Evolutionary conservation across 2,888 invertebrate species (phyloP).

Genomic region (Chironomus tentans): DNA sequence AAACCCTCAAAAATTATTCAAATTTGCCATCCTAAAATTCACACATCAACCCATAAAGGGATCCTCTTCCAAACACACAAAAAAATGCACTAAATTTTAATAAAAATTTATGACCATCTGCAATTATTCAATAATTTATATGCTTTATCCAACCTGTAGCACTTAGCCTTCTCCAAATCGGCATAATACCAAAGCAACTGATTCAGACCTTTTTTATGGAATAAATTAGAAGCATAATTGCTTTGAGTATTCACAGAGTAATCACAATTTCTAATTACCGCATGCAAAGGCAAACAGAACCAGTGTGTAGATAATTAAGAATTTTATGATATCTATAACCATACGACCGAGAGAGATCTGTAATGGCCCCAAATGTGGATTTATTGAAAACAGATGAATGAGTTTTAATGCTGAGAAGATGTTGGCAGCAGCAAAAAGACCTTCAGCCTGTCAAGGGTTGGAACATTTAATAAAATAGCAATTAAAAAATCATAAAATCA

Average conservation of each 20-base stretch:
- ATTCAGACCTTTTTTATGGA: slow-evolving; percentile 53
- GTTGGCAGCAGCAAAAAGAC: slow-evolving; percentile 90
- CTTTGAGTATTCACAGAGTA: no score
- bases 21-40: no score
- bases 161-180: slow-evolving; percentile 71
- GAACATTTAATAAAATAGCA: neutral
- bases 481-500: neutral
- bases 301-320: slow-evolving; percentile 80
- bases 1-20: no score
- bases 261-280: slow-evolving; percentile 48
- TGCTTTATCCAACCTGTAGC: slow-evolving; percentile 45
- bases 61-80: no score
- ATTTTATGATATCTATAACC: slow-evolving; percentile 87
- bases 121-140: neutral
- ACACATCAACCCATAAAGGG: no score
- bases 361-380: slow-evolving; percentile 84
- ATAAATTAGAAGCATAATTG: neutral
- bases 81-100: no score
- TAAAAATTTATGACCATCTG: no score
- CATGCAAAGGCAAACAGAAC: slow-evolving; percentile 89
- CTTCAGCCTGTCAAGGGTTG: slow-evolving; percentile 53
- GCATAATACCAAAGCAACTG: slow-evolving; percentile 93
- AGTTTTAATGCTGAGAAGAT: slow-evolving; percentile 87
- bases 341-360: slow-evolving; percentile 85
- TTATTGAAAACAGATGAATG: slow-evolving; percentile 86